Base-by-base conservation (phyloP, 1,140 invertebrate species). In the Hycleus cichorii region DNA sequence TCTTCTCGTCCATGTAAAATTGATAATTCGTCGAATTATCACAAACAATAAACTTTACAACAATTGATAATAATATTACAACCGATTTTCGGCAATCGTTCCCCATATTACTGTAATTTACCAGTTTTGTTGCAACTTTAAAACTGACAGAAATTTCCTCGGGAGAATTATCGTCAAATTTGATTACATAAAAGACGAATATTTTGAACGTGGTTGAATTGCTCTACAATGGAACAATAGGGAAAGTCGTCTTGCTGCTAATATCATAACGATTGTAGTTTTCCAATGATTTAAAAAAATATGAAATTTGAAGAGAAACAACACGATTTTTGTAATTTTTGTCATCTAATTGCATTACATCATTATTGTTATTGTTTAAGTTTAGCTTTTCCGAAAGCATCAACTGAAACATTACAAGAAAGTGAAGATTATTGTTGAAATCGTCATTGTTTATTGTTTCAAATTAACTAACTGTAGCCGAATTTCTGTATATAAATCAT, bases 371-470 rank as follows among this genome's bases (percentile, higher is more conserved):
- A 18, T 18, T 18, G 18, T 18, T 18, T 1, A 18, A 18, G 18
- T 18, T 10, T 24, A 26, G 9, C 10, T 27, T 7, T 48, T 24
- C 32, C 7, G 26, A 48, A 26, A 24, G 5, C 47, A 57, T 11
- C 40, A 18, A 49, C 40, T 39, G 56, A 25, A 39, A 57, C 43
- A 8, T 12, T 25, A 25, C 46, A 59, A 52, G 60, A 62, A 62
- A 62, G 60, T 62, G 57, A 62, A 59, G 49, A 53, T 42, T 47
- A 42, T 62, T 57, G 44, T 53, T 48, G 48, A 49, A 54, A 55
- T 56, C 10, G 45, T 40, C n/a, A 59, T 62, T 62, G 57, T 62
- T 38, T 11, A 62, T 62, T 62, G 60, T 62, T 54, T 59, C 50
- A 56, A 44, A 7, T 42, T 47, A 62, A 49, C 43, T 46, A 47